Evolutionary conservation across 2,888 invertebrate genomes (phyloP), one percentile per base, ranked within the genome.

Genomic region (Hirtodrosophila alboralis): DNA sequence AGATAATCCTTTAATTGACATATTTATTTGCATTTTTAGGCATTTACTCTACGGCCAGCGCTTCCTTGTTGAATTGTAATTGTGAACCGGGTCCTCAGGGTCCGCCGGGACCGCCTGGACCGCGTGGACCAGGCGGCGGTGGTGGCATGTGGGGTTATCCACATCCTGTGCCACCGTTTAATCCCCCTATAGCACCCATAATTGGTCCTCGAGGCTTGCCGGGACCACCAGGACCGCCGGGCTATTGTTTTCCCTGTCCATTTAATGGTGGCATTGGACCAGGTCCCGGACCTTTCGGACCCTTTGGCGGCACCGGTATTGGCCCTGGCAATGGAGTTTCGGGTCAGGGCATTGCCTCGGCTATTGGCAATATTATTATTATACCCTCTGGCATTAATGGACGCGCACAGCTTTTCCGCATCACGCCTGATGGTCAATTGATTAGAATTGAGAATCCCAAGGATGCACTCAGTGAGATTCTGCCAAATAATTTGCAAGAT

Each of bases 191-290:
- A 4, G 54, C 45, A 0, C 54, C 79, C 9, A 18, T 75, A 0
- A 57, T 62, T 1, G 80, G 80, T 5, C 85, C 83, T 0, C 45
- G 76, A 4, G 80, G 81, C 0, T n/a, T 74, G 13, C 81, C 81
- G 0, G 80, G 81, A 9, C 84, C 84, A 4, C 84, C 84, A 0
- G 84, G 84, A n/a, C 70, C 83, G 0, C 85, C 86, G 3, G 84
- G 81, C 18, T 76, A 63, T 28, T 81, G 81, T 18, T 84, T 83
- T 7, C 84, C 75, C 14, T 81, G 81, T n/a, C 80, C 80, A 1
- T 49, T n/a, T n/a, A n/a, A 31, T 10, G 54, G 33, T 51, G 49
- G 3, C 40, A 14, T 4, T 28, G 57, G 31, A 1, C 47, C 56
- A 3, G 30, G 36, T 16, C 28, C 60, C n/a, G 51, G 49, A 3